phyloP scores from a whole-genome alignment of 2,888 invertebrate genomes.

The Nomada flava region DNA sequence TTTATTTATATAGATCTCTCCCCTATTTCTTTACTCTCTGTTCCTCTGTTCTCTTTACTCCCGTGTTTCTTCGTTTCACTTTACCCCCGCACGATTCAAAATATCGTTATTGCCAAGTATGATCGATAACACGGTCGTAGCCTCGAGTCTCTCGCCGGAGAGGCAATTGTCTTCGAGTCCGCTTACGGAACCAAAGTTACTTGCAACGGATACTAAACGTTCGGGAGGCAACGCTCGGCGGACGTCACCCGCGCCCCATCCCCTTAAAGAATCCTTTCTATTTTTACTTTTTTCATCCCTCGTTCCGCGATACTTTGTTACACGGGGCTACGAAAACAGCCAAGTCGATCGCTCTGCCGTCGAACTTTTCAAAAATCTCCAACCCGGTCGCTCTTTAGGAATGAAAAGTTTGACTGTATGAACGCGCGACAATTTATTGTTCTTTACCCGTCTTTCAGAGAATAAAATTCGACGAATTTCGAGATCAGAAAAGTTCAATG shows the following conservation, averaged over 20 bases:
- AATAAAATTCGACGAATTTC: not conserved
- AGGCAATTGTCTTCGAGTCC: conserved; percentile 33
- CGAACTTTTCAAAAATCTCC: not conserved
- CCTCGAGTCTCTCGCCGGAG: conserved; percentile 34
- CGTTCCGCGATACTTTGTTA: not conserved
- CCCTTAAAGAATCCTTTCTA: not conserved
- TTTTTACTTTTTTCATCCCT: not conserved
- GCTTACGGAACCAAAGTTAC: conserved; percentile 34
- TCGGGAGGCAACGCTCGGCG: conserved; percentile 11
- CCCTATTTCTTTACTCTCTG: conserved; percentile 18
- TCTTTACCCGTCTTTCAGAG: not conserved
- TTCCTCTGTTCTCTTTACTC: conserved; percentile 16
- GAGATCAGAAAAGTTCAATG: not conserved
- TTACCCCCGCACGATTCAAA: conserved; percentile 60
- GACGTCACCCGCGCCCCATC: not conserved
- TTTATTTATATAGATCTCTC: conserved; percentile 16
- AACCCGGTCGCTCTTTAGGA: not conserved
- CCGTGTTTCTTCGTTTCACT: not conserved
- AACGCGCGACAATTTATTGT: not conserved
- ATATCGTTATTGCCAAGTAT: conserved; percentile 67
- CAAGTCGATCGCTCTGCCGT: conserved; percentile 16
- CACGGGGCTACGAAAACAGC: not conserved
- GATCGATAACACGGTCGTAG: conserved; percentile 55
- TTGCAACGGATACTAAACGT: conserved; percentile 33
- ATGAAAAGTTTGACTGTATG: not conserved